These are phyloP conservation scores for Toxonevra muliebris DNA, from an alignment of 2,888 invertebrate genomes.

Conservation along the genomic window DNA sequence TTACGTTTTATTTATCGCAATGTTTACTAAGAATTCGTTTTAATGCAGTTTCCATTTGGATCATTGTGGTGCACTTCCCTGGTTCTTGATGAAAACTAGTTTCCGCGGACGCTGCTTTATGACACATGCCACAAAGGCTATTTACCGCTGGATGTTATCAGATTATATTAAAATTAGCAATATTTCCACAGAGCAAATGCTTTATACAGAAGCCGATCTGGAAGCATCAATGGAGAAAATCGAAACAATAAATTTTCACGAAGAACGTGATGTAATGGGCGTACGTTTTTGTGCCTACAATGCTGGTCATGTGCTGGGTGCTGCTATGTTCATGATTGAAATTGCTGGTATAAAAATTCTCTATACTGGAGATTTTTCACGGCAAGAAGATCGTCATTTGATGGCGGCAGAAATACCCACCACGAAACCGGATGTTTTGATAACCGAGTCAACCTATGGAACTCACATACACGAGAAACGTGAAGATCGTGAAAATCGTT, in stretches of 20 bases:
- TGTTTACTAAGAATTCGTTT: neutral
- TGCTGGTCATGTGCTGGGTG: constrained; percentile 98
- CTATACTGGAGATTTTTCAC: constrained; percentile 98
- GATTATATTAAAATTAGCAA: constrained; percentile 99
- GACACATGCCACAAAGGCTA: constrained; percentile 99
- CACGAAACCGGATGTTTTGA: constrained; percentile 94
- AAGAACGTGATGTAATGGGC: constrained; percentile 96
- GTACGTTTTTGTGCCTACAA: constrained; percentile 99
- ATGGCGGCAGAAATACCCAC: constrained; percentile 99
- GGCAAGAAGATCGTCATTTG: constrained; percentile 98
- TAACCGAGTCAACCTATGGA: constrained; percentile 98
- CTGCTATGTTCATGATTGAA: constrained; percentile 99
- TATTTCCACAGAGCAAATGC: constrained; percentile 95
- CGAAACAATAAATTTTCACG: constrained; percentile 97
- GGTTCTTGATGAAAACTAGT: constrained; percentile 96
- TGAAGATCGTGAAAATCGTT: constrained; percentile 94
- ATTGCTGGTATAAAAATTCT: constrained; percentile 97
- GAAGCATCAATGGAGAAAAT: constrained; percentile 99
- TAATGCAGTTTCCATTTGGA: constrained; percentile 91
- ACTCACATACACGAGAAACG: constrained; percentile 99
- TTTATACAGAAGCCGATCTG: constrained; percentile 96
- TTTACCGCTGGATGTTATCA: constrained; percentile 97
- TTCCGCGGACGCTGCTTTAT: constrained; percentile 98
- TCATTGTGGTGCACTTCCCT: constrained; percentile 97
- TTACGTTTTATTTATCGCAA: too few species aligned